Evolutionary conservation across 2,113 vertebrate genomes (phyloP).

Genomic region (Phrynosoma blainvillii): DNA sequence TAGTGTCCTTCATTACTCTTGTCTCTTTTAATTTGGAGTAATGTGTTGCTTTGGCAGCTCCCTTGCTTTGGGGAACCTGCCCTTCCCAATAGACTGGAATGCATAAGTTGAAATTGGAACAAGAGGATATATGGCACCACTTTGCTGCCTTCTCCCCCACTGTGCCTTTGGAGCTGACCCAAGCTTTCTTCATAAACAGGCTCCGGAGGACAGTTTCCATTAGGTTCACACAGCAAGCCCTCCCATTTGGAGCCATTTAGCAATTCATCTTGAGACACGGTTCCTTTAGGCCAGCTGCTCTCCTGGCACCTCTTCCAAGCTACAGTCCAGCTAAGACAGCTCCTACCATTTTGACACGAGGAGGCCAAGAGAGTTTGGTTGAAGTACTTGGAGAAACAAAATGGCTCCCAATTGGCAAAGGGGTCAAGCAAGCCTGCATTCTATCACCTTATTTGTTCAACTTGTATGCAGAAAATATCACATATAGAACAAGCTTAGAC

Average conservation of each 20-base stretch:
- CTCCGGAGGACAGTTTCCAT: neutral
- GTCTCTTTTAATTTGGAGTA: conserved; percentile 4
- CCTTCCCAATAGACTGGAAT: neutral
- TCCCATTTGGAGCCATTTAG: neutral
- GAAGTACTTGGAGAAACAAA: neutral
- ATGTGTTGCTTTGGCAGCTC: neutral
- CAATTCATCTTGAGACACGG: neutral
- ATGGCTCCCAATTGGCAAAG: no score
- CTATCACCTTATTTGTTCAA: no score
- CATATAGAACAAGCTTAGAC: no score
- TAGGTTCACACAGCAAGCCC: neutral
- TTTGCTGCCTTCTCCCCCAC: neutral
- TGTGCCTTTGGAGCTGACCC: neutral
- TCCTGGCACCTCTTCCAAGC: neutral
- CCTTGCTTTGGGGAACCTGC: conserved; percentile 10
- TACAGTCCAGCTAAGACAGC: neutral
- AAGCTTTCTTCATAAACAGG: neutral
- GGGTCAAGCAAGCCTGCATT: no score
- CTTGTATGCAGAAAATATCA: no score
- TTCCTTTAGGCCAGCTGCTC: neutral
- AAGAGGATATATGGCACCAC: neutral
- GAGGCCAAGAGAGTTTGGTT: neutral
- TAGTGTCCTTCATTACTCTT: neutral
- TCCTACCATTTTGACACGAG: neutral
- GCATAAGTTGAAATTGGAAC: neutral